Evolutionary conservation across 2,888 invertebrate genomes (phyloP), one percentile per base, ranked within the genome.

Genomic region (Hofmannophila pseudospretella): DNA sequence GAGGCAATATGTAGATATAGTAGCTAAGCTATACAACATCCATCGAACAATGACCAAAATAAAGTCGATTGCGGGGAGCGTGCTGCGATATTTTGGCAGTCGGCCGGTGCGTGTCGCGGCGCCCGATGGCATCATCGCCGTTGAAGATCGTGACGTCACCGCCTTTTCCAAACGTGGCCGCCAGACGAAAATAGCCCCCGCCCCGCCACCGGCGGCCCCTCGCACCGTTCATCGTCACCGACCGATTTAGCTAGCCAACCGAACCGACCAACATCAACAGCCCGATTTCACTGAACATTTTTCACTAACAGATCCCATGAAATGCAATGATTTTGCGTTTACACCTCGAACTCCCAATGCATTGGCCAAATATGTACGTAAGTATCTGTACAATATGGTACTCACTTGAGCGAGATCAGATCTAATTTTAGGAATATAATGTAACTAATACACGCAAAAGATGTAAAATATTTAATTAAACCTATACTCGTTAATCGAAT

Each of bases 151-250:
- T 86, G 85, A 86, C 85, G 85, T 85, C 84, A 84, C 66, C 81
- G 69, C 84, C 79, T 86, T 85, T 84, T 85, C 81, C 84, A 84
- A 86, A 84, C 84, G 84, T 81, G 82, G 81, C 84, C 78, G 84
- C 80, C 85, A 86, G 85, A 86, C 86, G 75, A 84, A 86, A 86
- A 86, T 86, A 86, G 84, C 69, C 76, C 79, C 80, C 80, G 70
- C 76, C 71, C 76, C 79, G 62, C 78, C 65, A 61, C 72, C 70
- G 22, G 8, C 59, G 67, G 71, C 77, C 80, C 71, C 78, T 68
- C 62, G 56, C 63, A 57, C 63, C 74, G 79, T 62, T 54, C 62
- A 55, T 63, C 73, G 16, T 16, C 16, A 16, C 16, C 82, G 84
- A 80, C 82, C 49, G 70, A 85, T 75, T 77, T 86, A 86, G 84